Evolutionary conservation across 2,113 vertebrate genomes (phyloP).

Genomic region (Garra rufa): DNA sequence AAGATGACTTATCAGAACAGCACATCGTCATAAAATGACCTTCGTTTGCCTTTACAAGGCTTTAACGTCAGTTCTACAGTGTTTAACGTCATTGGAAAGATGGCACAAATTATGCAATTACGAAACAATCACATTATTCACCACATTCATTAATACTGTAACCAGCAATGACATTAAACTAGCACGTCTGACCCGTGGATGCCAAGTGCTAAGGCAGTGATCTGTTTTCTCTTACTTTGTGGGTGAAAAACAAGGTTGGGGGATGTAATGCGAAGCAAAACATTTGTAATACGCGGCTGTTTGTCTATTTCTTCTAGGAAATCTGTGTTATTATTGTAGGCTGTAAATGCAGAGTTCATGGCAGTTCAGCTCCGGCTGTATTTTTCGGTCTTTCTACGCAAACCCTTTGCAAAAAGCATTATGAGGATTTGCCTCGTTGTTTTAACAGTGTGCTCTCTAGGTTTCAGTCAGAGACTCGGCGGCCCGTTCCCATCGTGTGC

Average conservation of each 20-base stretch:
- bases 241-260: conserved; percentile 63
- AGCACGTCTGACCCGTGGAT: conserved; percentile 36
- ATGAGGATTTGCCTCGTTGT: conserved; percentile 14
- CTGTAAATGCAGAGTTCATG: conserved; percentile 60
- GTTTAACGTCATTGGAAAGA: neutral
- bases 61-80: neutral
- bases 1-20: neutral
- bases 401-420: neutral
- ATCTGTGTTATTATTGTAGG: conserved; percentile 66
- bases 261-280: conserved; percentile 70
- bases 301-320: conserved; percentile 68
- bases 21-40: neutral
- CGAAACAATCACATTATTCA: conserved; percentile 30
- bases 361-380: conserved; percentile 57
- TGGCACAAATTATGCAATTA: neutral
- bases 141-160: conserved; percentile 22
- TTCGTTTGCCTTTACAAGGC: neutral
- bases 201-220: conserved; percentile 61
- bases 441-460: neutral
- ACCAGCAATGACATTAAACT: conserved; percentile 48
- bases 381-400: conserved; percentile 49
- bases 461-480: neutral
- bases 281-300: conserved; percentile 68
- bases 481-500: conserved; percentile 11
- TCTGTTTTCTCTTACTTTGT: conserved; percentile 72